Evolutionary conservation across 2,113 vertebrate genomes (phyloP).

Genomic region (Podilymbus podiceps): DNA sequence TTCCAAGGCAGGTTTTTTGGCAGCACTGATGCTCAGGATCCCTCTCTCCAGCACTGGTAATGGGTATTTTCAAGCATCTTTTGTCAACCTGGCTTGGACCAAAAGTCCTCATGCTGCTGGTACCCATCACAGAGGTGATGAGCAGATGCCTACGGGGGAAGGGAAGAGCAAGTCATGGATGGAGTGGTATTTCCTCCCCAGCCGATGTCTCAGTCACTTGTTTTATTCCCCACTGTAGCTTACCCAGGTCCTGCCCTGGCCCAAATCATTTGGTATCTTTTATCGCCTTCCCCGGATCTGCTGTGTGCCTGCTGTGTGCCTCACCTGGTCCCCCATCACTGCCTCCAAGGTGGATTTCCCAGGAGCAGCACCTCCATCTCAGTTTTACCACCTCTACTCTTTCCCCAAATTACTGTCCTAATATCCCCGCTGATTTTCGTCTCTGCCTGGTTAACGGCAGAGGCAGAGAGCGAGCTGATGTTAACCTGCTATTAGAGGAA

Average conservation of each 20-base stretch:
- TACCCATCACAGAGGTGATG: neutral
- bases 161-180: neutral
- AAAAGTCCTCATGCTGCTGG: neutral
- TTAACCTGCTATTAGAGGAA: neutral
- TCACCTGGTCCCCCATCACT: rapidly evolving
- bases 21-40: rapidly evolving
- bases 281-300: rapidly evolving
- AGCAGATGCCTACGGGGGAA: neutral
- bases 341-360: neutral
- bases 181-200: neutral
- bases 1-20: neutral
- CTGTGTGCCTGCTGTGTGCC: neutral
- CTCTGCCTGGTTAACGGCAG: neutral
- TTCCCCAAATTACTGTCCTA: neutral
- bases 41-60: neutral
- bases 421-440: neutral
- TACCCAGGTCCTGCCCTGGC: neutral
- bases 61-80: neutral
- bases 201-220: rapidly evolving
- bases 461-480: neutral
- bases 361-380: neutral
- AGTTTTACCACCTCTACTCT: neutral
- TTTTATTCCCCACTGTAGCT: neutral
- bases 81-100: neutral
- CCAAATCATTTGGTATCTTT: neutral